A percentile compares a stretch with the other conserved stretches of the same genome.
These are phyloP conservation scores for Crenuchus spilurus DNA, from an alignment of 2,797 vertebrate genomes.

Conservation along the genomic window DNA sequence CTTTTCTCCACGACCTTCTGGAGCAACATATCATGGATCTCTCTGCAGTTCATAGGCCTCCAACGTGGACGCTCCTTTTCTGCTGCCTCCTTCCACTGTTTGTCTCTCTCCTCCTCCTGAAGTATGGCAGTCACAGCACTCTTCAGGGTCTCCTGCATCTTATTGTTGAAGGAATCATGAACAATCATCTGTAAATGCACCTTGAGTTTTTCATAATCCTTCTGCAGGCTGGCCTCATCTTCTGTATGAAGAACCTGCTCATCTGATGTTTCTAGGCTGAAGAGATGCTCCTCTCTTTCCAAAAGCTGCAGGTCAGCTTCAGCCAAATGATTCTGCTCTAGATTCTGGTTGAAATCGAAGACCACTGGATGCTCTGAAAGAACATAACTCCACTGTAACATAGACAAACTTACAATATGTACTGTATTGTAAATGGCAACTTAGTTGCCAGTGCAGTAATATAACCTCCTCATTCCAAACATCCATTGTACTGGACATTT, in stretches of 20 bases:
- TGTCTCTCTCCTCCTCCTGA: conserved; percentile 83
- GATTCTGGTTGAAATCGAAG: conserved; percentile 46
- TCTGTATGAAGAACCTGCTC: conserved; percentile 58
- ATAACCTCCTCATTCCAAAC: too few species aligned
- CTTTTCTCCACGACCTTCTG: conserved; percentile 69
- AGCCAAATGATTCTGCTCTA: conserved; percentile 66
- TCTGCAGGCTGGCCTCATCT: conserved; percentile 70
- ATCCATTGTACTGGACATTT: too few species aligned
- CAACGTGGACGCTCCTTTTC: conserved; percentile 48
- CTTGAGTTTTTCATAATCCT: conserved; percentile 70
- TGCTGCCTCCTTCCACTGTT: conserved; percentile 48
- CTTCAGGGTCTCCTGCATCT: conserved; percentile 70
- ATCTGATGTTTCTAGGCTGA: background rate
- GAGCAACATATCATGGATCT: conserved; percentile 74
- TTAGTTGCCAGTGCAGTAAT: too few species aligned
- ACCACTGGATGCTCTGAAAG: background rate
- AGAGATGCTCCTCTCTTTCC: conserved; percentile 73
- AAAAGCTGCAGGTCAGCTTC: conserved; percentile 76
- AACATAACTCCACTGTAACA: too few species aligned
- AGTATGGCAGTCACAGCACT: conserved; percentile 77
- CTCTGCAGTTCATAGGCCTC: conserved; percentile 78
- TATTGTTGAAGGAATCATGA: conserved; percentile 67
- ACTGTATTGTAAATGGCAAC: too few species aligned
- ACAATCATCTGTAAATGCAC: conserved; percentile 71
- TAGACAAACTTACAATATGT: too few species aligned